Evolutionary conservation across 2,797 vertebrate species (phyloP).

Genomic region (Meda fulgida): DNA sequence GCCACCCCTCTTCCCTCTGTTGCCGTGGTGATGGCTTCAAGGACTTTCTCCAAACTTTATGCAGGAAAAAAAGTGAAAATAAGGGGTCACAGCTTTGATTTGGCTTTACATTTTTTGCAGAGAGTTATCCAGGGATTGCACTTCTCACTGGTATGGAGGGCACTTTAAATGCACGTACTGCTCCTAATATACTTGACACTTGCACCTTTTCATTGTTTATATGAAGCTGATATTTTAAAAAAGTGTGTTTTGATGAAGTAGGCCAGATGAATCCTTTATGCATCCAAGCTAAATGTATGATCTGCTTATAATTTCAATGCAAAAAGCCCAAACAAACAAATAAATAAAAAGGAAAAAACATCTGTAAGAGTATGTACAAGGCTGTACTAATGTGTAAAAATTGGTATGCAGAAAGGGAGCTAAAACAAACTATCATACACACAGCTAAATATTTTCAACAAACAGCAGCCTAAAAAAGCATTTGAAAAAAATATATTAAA

Average conservation of each 20-base stretch:
- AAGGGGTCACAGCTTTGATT: constrained; percentile 15
- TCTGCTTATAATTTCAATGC: background rate
- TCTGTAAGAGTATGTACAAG: background rate
- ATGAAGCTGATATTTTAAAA: constrained; percentile 18
- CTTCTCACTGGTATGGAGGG: constrained; percentile 17
- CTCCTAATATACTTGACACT: background rate
- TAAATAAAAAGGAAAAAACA: background rate
- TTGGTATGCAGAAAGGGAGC: background rate
- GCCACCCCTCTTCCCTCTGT: constrained; percentile 85
- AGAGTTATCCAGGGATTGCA: constrained; percentile 28
- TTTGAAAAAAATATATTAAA: background rate
- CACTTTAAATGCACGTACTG: constrained; percentile 31
- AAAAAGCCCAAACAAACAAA: background rate
- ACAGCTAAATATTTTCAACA: background rate
- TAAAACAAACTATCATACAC: background rate
- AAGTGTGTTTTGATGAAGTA: background rate
- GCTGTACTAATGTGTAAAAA: background rate
- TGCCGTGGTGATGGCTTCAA: constrained; percentile 91
- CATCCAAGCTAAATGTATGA: constrained; percentile 1
- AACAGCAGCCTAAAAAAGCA: background rate
- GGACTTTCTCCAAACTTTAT: constrained; percentile 92
- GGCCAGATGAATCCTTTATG: constrained; percentile 24
- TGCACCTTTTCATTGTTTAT: constrained; percentile 25
- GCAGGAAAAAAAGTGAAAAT: constrained; percentile 47
- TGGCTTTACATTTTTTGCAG: constrained; percentile 13